phyloP scores from a whole-genome alignment of 2,888 invertebrate species.

The Cryptosula pallasiana region DNA sequence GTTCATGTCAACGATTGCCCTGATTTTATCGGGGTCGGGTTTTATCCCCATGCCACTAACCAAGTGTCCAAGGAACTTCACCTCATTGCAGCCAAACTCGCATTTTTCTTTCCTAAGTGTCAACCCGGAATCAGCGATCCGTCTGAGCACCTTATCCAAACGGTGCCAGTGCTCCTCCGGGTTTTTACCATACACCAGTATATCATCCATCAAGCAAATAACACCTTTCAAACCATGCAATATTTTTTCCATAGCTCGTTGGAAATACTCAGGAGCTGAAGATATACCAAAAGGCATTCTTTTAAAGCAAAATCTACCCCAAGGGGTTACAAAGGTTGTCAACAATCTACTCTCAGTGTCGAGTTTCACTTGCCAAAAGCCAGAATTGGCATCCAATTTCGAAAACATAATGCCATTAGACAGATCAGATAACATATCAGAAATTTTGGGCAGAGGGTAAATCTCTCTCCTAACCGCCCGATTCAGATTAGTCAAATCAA shows the following conservation, averaged over 20 bases:
- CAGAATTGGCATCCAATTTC: slow-evolving; percentile 30
- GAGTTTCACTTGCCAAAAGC: slow-evolving; percentile 30
- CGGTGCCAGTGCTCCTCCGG: slow-evolving; percentile 35
- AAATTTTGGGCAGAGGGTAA: slow-evolving; percentile 26
- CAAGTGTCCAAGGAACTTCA: slow-evolving; percentile 25
- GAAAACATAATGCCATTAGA: slow-evolving; percentile 27
- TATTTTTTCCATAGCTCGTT: slow-evolving; percentile 48
- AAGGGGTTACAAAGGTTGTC: slow-evolving; percentile 35
- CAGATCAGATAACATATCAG: slow-evolving; percentile 26
- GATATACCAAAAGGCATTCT: slow-evolving; percentile 34
- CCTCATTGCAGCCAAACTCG: slow-evolving; percentile 10
- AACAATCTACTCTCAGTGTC: slow-evolving; percentile 26
- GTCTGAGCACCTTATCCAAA: neutral
- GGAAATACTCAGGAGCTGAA: slow-evolving; percentile 52
- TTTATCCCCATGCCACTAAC: slow-evolving; percentile 4
- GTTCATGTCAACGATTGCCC: slow-evolving; percentile 18
- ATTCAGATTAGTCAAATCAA: slow-evolving; percentile 26
- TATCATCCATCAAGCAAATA: slow-evolving; percentile 44
- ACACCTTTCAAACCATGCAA: slow-evolving; percentile 39
- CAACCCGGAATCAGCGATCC: slow-evolving; percentile 18
- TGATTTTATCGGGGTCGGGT: slow-evolving; percentile 17
- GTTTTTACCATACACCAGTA: slow-evolving; percentile 35
- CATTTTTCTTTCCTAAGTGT: slow-evolving; percentile 25
- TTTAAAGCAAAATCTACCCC: slow-evolving; percentile 33
- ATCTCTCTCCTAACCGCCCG: slow-evolving; percentile 27